Evolutionary conservation across 2,113 vertebrate genomes (phyloP).

Genomic region (Psilopsiagon aurifrons): DNA sequence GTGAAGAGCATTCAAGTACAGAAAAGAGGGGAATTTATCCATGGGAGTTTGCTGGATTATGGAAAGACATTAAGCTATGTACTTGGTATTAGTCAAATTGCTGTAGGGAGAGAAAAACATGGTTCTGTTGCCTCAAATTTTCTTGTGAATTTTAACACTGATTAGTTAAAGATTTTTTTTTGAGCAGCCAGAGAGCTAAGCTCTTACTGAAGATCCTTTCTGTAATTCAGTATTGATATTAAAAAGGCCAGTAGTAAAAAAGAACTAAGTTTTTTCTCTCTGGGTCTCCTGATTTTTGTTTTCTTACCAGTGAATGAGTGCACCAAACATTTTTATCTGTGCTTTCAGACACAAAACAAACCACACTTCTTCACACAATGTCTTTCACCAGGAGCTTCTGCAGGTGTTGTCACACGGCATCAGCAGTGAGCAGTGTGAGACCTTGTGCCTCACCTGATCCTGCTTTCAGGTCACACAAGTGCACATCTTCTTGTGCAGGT

Average conservation of each 20-base stretch:
- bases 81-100: neutral
- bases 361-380: neutral
- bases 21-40: neutral
- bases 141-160: neutral
- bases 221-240: neutral
- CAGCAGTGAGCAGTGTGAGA: neutral
- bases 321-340: neutral
- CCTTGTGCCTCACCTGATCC: neutral
- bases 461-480: neutral
- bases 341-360: neutral
- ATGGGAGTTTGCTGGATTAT: neutral
- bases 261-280: neutral
- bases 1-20: neutral
- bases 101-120: neutral
- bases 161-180: neutral
- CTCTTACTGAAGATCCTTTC: neutral
- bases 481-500: neutral
- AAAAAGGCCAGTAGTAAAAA: neutral
- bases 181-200: neutral
- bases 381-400: neutral
- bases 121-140: neutral
- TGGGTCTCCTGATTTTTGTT: neutral
- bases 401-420: rapidly evolving
- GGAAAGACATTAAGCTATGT: neutral
- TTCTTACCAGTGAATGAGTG: neutral